Base-by-base conservation (phyloP, 1,140 invertebrate species). In the Sitodiplosis mosellana region DNA sequence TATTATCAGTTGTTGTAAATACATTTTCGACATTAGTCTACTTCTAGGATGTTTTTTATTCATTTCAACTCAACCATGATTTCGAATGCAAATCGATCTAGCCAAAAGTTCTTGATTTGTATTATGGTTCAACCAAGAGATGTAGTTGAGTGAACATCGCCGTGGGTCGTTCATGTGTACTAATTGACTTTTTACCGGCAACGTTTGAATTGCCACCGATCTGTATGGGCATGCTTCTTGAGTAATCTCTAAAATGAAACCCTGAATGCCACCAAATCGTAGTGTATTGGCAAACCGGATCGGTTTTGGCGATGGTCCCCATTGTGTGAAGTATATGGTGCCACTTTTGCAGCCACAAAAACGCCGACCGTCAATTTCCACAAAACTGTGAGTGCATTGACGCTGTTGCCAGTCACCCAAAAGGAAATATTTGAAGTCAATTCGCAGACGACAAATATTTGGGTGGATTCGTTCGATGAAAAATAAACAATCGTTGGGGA, bases 341-440 rank as follows among this genome's bases (percentile, higher is more conserved):
- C 70, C 69, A 1, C 64, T 69, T 17, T 67, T 66, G 48, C 75
- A 77, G 0, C 74, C 74, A 52, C 75, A 76, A 20, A 71, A 64
- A 11, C 60, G 59, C 54, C 67, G 69, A 1, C 70, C 72, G 50
- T 74, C 72, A 2, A 76, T 55, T 53, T 75, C 68, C 2, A 77
- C 45, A 48, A 65, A 70, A 14, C 72, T 71, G 3, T 67, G 58
- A 1, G 45, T 50, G 42, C 74, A 76, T 22, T 51, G 59, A 48
- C 21, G 45, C 6, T 27, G 56, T 1, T 62, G 55, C 0, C 48
- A 33, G 12, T 53, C 51, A 0, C 73, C 74, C 20, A 71, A 59
- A 51, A 70, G 70, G 47, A 76, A 76, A 53, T 66, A 76, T 46
- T 69, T 65, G 33, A 76, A 69, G 27, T 68, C 64, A 2, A 77